Conservation (phyloP, 2,113 vertebrate genomes). For the Gymnorhina tibicen region DNA sequence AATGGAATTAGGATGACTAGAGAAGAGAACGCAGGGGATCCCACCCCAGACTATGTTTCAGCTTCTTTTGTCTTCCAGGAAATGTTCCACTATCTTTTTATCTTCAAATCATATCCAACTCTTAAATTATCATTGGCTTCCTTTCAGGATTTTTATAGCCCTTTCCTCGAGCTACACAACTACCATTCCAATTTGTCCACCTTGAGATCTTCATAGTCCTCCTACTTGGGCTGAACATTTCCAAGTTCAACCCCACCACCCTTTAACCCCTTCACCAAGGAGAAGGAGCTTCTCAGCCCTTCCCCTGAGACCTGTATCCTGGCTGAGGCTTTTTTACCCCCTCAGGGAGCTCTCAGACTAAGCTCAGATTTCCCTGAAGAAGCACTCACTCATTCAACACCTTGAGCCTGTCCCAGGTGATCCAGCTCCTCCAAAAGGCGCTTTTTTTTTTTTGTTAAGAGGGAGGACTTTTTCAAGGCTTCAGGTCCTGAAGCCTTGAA, state of each 20-base stretch:
- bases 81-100: background rate
- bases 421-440: background rate
- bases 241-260: background rate
- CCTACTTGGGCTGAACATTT: background rate
- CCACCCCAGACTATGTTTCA: background rate
- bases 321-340: background rate
- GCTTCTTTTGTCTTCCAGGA: background rate
- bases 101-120: background rate
- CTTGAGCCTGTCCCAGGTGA: background rate
- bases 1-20: background rate
- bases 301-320: background rate
- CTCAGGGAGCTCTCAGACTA: background rate
- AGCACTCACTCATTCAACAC: background rate
- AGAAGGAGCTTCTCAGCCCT: background rate
- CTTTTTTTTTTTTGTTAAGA: background rate
- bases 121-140: background rate
- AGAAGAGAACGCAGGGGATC: background rate
- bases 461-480: background rate
- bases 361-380: background rate
- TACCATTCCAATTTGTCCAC: background rate
- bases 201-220: background rate
- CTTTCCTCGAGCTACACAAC: background rate
- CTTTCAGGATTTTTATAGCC: conserved; percentile 26
- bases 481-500: background rate
- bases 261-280: background rate